phyloP scores from a whole-genome alignment of 1,140 invertebrate genomes.

The Drosophila bipectinata region DNA sequence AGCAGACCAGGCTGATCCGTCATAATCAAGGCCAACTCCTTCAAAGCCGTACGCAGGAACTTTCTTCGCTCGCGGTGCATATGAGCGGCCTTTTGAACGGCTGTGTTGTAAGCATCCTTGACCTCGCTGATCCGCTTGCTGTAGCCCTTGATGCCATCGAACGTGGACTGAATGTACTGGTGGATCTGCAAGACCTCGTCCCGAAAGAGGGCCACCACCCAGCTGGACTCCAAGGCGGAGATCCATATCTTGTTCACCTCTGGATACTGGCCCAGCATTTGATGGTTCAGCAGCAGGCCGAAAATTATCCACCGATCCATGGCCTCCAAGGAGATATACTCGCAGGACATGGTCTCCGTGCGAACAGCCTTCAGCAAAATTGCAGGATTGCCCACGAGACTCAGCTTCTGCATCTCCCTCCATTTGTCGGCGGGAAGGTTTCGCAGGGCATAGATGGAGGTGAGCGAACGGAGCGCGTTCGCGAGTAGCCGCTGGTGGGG shows the following conservation, averaged over 20 bases:
- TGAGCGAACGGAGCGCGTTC: slow-evolving; percentile 94
- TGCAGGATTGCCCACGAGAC: slow-evolving; percentile 95
- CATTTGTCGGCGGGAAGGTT: slow-evolving; percentile 97
- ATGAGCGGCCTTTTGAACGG: slow-evolving; percentile 94
- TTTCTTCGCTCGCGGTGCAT: slow-evolving; percentile 97
- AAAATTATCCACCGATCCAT: slow-evolving; percentile 99
- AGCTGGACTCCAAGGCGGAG: slow-evolving; percentile 95
- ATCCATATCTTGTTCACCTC: slow-evolving; percentile 95
- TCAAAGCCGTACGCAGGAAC: slow-evolving; percentile 97
- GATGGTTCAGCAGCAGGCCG: slow-evolving; percentile 95
- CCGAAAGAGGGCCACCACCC: slow-evolving; percentile 97
- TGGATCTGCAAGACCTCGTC: slow-evolving; percentile 99
- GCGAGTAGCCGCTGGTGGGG: slow-evolving; percentile 95
- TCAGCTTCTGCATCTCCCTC: slow-evolving; percentile 96
- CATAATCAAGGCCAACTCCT: slow-evolving; percentile 97
- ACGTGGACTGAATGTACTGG: slow-evolving; percentile 95
- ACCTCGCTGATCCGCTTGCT: slow-evolving; percentile 96
- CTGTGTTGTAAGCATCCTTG: slow-evolving; percentile 96
- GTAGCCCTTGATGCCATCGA: slow-evolving; percentile 98
- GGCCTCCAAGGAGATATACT: slow-evolving; percentile 97
- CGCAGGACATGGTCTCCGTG: slow-evolving; percentile 98
- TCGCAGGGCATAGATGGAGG: slow-evolving; percentile 93
- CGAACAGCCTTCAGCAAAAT: slow-evolving; percentile 96
- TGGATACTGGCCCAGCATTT: slow-evolving; percentile 90
- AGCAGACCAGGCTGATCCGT: slow-evolving; percentile 98